Percentiles rank a stretch among this genome's conserved stretches.
Conservation (phyloP, 2,888 invertebrate species). For the Ophion slaviceki region DNA sequence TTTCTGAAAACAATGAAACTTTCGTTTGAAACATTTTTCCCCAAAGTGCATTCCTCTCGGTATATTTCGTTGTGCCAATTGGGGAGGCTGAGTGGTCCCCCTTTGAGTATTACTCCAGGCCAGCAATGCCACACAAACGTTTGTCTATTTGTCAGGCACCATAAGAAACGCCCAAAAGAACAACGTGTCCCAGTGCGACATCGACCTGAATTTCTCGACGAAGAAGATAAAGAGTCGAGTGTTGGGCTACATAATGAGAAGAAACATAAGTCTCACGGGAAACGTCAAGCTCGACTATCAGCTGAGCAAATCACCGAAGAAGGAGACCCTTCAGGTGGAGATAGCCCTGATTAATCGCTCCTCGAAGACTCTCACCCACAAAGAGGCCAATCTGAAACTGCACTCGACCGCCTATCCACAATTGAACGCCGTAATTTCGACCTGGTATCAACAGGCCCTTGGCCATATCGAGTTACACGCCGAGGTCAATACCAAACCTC, state of each 20-base stretch:
- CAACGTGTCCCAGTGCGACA: constrained; percentile 91
- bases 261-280: constrained; percentile 85
- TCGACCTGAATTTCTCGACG: constrained; percentile 91
- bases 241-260: constrained; percentile 89
- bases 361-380: constrained; percentile 85
- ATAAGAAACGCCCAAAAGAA: constrained; percentile 87
- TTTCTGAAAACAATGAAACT: not conserved
- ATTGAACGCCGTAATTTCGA: constrained; percentile 79
- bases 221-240: constrained; percentile 90
- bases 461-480: constrained; percentile 90
- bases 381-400: constrained; percentile 88
- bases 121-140: not conserved
- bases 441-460: constrained; percentile 86
- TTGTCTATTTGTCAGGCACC: constrained; percentile 83
- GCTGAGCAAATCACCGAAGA: constrained; percentile 84
- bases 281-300: constrained; percentile 89
- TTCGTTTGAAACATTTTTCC: too few relatives aligned
- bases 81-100: too few relatives aligned
- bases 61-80: too few relatives aligned
- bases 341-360: constrained; percentile 85
- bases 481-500: constrained; percentile 88
- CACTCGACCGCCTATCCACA: constrained; percentile 91
- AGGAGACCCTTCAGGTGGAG: constrained; percentile 83
- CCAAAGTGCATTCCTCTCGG: too few relatives aligned
- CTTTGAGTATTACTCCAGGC: too few relatives aligned